These are phyloP conservation scores for Cariama cristata DNA, from an alignment of 2,113 vertebrate genomes.

Conservation along the genomic window DNA sequence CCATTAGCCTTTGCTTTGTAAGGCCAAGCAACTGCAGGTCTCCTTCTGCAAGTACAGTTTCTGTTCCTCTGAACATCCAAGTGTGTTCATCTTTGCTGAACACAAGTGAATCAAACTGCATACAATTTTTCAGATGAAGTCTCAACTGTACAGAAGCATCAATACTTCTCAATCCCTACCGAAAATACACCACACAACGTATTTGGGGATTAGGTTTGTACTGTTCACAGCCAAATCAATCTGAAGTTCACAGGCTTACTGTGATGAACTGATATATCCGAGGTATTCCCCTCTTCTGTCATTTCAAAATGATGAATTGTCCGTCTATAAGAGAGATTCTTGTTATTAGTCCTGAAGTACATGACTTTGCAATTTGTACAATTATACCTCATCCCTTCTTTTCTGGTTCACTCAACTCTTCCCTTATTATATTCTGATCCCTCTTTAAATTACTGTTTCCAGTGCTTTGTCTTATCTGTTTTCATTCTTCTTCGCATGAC, in stretches of 20 bases:
- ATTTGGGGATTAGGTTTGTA: not conserved
- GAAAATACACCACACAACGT: not conserved
- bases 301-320: constrained; percentile 22
- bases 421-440: not conserved
- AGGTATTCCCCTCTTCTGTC: not conserved
- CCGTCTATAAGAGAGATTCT: not conserved
- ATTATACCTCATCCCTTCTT: constrained; percentile 10
- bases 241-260: not conserved
- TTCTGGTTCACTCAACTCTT: not conserved
- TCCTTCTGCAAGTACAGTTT: not conserved
- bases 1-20: not conserved
- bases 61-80: not conserved
- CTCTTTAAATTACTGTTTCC: constrained; percentile 1
- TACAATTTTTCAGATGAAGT: not conserved
- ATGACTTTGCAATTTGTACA: not conserved
- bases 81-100: not conserved
- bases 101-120: not conserved
- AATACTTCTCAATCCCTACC: not conserved
- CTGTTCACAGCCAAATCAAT: not conserved
- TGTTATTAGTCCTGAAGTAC: not conserved
- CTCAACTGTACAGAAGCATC: not conserved
- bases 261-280: not conserved
- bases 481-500: not conserved
- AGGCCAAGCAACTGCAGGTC: not conserved
- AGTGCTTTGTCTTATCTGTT: not conserved